phyloP scores from a whole-genome alignment of 1,140 invertebrate species.

The Drosophila repletoides region DNA sequence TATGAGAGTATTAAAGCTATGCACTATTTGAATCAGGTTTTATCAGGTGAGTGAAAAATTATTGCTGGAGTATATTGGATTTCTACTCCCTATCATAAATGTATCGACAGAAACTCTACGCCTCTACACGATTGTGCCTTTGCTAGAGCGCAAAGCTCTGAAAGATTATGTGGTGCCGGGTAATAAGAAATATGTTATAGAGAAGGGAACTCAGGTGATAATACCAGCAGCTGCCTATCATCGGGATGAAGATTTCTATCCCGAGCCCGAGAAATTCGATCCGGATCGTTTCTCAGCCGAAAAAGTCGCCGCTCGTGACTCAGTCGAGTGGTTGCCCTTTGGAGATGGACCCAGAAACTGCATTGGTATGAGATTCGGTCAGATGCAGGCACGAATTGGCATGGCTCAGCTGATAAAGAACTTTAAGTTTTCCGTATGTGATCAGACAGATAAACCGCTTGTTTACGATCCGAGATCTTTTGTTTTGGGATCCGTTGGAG shows the following conservation, averaged over 20 bases:
- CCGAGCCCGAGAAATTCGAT: conserved; percentile 85
- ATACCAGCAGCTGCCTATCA: conserved; percentile 86
- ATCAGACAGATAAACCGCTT: conserved; percentile 57
- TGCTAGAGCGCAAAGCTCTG: conserved; percentile 84
- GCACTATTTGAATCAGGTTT: conserved; percentile 84
- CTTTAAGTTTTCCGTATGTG: conserved; percentile 65
- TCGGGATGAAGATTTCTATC: conserved; percentile 83
- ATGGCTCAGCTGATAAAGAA: conserved; percentile 78
- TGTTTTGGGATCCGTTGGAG: conserved; percentile 42
- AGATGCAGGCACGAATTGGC: conserved; percentile 82
- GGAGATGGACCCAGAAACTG: conserved; percentile 85
- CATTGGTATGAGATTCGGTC: conserved; percentile 83
- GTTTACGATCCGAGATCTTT: conserved; percentile 44
- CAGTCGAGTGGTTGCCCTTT: conserved; percentile 85
- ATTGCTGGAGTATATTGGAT: neutral
- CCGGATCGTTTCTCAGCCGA: conserved; percentile 84
- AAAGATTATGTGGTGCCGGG: conserved; percentile 85
- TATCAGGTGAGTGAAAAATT: conserved; percentile 79
- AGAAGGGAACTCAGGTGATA: conserved; percentile 85
- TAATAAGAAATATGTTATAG: conserved; percentile 84
- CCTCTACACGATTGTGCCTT: conserved; percentile 85
- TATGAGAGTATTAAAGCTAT: conserved; percentile 85
- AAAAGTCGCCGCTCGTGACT: conserved; percentile 80
- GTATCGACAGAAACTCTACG: conserved; percentile 85
- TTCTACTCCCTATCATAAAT: conserved; percentile 48